Percentiles rank a stretch among this genome's conserved stretches.
Evolutionary conservation across 2,113 vertebrate genomes (phyloP).

Genomic region (Halcyon malimbica): DNA sequence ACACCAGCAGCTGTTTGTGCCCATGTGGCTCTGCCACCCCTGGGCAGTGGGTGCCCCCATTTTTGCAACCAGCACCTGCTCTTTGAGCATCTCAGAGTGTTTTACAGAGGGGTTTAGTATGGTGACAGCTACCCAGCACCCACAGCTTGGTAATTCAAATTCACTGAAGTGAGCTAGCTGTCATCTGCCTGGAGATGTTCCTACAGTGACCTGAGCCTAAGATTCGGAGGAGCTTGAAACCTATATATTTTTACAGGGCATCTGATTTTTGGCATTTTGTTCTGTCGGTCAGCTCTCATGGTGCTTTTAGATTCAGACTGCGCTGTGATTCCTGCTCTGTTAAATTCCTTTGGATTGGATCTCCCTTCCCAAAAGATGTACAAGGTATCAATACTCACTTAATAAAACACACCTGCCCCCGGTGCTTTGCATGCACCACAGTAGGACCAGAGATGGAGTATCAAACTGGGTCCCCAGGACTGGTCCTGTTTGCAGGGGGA

Average conservation of each 20-base stretch:
- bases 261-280: background rate
- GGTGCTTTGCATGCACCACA: background rate
- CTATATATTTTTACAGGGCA: background rate
- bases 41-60: rapidly evolving
- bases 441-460: background rate
- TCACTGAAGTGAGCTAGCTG: background rate
- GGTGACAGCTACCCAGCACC: background rate
- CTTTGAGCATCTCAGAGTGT: background rate
- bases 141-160: background rate
- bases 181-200: background rate
- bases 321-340: background rate
- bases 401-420: background rate
- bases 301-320: background rate
- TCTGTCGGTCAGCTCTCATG: background rate
- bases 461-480: rapidly evolving
- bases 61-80: background rate
- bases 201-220: background rate
- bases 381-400: background rate
- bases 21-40: background rate
- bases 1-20: background rate
- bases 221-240: background rate
- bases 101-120: background rate
- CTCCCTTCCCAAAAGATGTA: background rate
- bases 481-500: background rate
- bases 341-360: background rate